phyloP scores from a whole-genome alignment of 2,888 invertebrate genomes.

The Dryococelus australis region DNA sequence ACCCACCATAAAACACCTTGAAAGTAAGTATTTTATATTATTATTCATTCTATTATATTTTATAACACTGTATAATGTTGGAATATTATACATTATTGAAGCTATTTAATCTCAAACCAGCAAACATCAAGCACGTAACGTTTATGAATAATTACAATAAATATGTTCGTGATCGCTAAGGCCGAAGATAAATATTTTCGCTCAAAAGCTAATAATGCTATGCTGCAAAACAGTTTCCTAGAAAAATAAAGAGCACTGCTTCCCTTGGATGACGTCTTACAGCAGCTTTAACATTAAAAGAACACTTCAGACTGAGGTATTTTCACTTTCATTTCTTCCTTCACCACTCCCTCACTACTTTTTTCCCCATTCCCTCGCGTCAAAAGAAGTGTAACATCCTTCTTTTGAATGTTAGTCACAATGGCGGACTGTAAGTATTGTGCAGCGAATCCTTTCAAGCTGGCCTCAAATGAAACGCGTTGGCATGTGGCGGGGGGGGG shows the following conservation, averaged over 20 bases:
- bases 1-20: no score
- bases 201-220: no score
- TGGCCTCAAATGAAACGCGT: constrained; percentile 10
- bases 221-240: neutral
- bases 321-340: constrained; percentile 9
- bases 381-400: constrained; percentile 26
- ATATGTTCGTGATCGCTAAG: no score
- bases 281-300: constrained; percentile 25
- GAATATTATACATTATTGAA: no score
- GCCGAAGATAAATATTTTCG: no score
- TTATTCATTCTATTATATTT: no score
- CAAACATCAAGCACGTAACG: no score
- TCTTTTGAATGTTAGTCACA: constrained; percentile 30
- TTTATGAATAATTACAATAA: no score
- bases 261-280: neutral
- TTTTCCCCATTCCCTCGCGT: neutral
- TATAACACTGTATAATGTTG: no score
- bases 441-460: constrained; percentile 18
- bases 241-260: neutral
- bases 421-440: constrained; percentile 24
- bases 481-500: neutral
- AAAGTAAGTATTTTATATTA: no score
- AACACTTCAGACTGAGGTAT: constrained; percentile 20
- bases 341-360: neutral
- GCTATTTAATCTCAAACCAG: no score